A percentile compares a stretch with the other conserved stretches of the same genome.
These are phyloP conservation scores for Urocyon cinereoargenteus DNA, from an alignment of 2,797 vertebrate genomes.

Conservation along the genomic window DNA sequence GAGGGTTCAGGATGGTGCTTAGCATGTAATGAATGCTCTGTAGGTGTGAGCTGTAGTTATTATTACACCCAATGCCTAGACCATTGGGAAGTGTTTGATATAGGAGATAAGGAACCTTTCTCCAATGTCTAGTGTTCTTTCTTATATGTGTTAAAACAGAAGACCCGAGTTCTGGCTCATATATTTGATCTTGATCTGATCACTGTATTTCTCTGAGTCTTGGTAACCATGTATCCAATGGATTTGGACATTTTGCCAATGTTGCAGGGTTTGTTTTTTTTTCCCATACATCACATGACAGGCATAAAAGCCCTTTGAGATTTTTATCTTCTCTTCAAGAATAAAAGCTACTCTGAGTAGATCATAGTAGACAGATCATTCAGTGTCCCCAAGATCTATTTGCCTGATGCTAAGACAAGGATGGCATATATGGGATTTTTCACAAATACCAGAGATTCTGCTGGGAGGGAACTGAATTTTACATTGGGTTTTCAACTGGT, in stretches of 20 bases:
- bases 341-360: not conserved
- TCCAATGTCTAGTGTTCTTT: not conserved
- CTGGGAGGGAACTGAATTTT: not conserved
- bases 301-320: not conserved
- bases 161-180: not conserved
- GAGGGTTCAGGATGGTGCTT: not conserved
- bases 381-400: not conserved
- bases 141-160: not conserved
- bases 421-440: not conserved
- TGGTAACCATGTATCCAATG: not conserved
- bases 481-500: not conserved
- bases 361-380: not conserved
- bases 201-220: not conserved
- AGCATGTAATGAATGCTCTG: not conserved
- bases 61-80: not conserved
- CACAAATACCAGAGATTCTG: not conserved
- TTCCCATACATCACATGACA: not conserved
- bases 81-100: not conserved
- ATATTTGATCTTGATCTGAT: not conserved
- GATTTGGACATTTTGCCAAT: not conserved
- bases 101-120: not conserved
- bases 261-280: not conserved
- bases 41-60: not conserved
- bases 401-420: not conserved
- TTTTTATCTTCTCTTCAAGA: conserved; percentile 35